These are phyloP conservation scores for Carassius carassius DNA, from an alignment of 2,113 vertebrate species.

Conservation along the genomic window DNA sequence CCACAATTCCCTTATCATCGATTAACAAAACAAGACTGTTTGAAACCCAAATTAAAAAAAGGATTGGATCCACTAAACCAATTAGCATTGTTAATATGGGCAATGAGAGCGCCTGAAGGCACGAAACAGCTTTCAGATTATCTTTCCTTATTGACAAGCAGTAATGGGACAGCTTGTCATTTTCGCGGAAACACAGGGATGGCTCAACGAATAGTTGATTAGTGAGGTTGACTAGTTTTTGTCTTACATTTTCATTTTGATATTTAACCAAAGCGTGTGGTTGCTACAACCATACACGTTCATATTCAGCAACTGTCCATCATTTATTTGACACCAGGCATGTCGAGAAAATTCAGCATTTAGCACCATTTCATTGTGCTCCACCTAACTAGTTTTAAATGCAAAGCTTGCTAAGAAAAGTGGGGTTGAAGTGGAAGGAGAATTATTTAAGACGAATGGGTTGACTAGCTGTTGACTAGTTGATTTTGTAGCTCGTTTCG, in stretches of 20 bases:
- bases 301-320: not conserved
- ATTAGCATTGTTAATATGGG: constrained; percentile 39
- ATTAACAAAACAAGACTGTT: constrained; percentile 35
- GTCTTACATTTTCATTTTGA: not conserved
- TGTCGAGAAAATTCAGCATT: not conserved
- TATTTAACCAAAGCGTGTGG: not conserved
- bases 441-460: not conserved
- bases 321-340: not conserved
- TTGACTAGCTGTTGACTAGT: not conserved
- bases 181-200: constrained; percentile 12
- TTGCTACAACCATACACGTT: not conserved
- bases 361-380: not conserved
- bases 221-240: not conserved
- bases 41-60: constrained; percentile 35
- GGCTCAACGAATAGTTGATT: not conserved
- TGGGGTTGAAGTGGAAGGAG: not conserved
- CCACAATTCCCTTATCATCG: constrained; percentile 38
- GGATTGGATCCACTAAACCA: constrained; percentile 42
- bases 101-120: not conserved
- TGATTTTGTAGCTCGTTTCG: not conserved
- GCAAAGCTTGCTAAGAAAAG: not conserved
- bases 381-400: not conserved
- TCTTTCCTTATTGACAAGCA: constrained; percentile 33
- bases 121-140: constrained; percentile 13
- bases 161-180: constrained; percentile 17